These are phyloP conservation scores for Kryptolebias marmoratus DNA, from an alignment of 2,113 vertebrate genomes.

Conservation along the genomic window DNA sequence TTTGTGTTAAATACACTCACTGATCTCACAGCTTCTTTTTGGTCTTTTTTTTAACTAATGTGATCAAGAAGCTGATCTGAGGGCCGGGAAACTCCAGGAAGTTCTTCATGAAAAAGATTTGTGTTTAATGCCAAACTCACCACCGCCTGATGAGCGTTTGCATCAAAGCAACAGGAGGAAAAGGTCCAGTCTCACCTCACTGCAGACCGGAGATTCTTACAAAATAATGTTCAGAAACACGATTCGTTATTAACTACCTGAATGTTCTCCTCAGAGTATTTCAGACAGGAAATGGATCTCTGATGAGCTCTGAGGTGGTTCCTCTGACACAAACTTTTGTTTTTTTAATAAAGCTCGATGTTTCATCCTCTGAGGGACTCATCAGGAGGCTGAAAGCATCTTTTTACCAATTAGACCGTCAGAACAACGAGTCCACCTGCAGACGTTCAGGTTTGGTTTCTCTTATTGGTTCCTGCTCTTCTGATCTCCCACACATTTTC, in stretches of 20 bases:
- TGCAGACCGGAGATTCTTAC: not conserved
- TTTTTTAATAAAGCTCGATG: not conserved
- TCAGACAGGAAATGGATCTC: not conserved
- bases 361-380: slow-evolving; percentile 2
- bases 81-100: too few relatives aligned
- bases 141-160: not conserved
- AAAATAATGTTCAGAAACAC: too few relatives aligned
- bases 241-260: not conserved
- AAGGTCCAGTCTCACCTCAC: not conserved
- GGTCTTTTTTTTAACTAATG: too few relatives aligned
- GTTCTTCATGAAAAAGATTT: too few relatives aligned
- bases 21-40: too few relatives aligned
- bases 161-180: not conserved
- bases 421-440: not conserved
- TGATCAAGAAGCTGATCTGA: too few relatives aligned
- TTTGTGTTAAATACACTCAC: too few relatives aligned
- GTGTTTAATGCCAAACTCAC: too few relatives aligned
- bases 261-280: not conserved
- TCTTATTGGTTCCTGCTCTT: slow-evolving; percentile 12
- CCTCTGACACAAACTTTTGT: not conserved
- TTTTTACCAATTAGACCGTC: slow-evolving; percentile 2
- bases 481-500: too few relatives aligned
- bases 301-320: slow-evolving; percentile 14
- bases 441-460: slow-evolving; percentile 8
- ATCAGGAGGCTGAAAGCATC: not conserved